These are phyloP conservation scores for Oxycera nigricornis DNA, from an alignment of 2,888 invertebrate genomes.

Conservation along the genomic window DNA sequence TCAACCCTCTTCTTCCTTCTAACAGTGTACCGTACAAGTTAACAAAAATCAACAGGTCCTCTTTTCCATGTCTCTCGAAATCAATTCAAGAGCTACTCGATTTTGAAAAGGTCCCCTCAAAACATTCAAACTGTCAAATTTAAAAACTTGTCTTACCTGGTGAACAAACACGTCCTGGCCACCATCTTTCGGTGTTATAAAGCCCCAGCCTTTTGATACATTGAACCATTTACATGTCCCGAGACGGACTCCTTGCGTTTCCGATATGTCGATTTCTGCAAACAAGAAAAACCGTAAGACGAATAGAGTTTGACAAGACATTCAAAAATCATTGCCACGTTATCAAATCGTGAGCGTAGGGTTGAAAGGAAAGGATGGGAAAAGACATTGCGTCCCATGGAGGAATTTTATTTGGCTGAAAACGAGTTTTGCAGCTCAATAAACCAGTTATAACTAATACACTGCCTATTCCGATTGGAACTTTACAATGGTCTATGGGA, in stretches of 20 bases:
- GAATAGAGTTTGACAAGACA: no score
- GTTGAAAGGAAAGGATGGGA: no score
- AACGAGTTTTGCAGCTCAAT: no score
- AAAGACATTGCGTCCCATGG: no score
- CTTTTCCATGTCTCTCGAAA: neutral
- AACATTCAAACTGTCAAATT: neutral
- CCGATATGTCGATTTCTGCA: constrained; percentile 52
- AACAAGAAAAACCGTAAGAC: neutral
- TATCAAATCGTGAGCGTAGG: no score
- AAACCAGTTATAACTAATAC: no score
- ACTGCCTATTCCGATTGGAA: no score
- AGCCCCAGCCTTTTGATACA: constrained; percentile 94
- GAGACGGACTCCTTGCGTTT: constrained; percentile 66
- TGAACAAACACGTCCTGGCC: constrained; percentile 93
- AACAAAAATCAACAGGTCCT: constrained; percentile 14
- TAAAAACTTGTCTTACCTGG: constrained; percentile 70
- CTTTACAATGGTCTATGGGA: no score
- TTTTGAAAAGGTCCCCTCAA: neutral
- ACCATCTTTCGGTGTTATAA: constrained; percentile 89
- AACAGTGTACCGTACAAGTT: neutral
- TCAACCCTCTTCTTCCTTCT: neutral
- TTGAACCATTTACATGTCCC: constrained; percentile 96
- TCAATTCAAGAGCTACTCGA: neutral
- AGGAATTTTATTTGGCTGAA: no score
- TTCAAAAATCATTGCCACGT: no score